Base-by-base conservation (phyloP, 2,113 vertebrate genomes). In the Orientallactaga bullata region DNA sequence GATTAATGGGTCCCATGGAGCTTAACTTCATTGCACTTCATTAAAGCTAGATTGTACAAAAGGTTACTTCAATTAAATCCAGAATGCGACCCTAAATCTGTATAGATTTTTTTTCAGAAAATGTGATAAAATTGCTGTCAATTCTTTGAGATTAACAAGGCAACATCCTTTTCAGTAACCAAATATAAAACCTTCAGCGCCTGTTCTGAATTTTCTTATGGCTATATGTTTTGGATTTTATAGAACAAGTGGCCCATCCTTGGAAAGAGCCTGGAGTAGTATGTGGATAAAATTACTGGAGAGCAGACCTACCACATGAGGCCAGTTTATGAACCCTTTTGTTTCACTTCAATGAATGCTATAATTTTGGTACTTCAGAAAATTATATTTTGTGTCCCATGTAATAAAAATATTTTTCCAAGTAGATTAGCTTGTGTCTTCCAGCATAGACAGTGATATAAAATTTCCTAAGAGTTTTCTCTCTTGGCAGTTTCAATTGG, bases 11-110 rank as follows among this genome's bases (percentile, higher is more conserved):
- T 97, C 98, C 98, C 89, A 82, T 97, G 98, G 98, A 98, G 94
- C 98, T 98, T 98, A 98, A 98, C 98, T 98, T 98, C 98, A 98
- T 98, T 98, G 98, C 98, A 98, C 98, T 98, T 98, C 98, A 98
- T 98, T 98, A 98, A 98, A 98, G 96, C 93, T 95, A 96, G 97
- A 98, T 98, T 98, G 98, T 97, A 98, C 98, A 98, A 98, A 98
- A 98, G 98, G 98, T 98, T 98, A 98, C 97, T 98, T 98, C 98
- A 98, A 98, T 98, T 98, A 98, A 98, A 98, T 98, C 97, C 98
- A 98, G 98, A 98, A 97, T 96, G 90, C 0, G 65, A 98, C 97
- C 97, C 97, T 98, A 98, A 98, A 98, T 98, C 98, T 98, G 96
- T 97, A 97, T 96, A 94, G 97, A 97, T 98, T 98, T 98, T 94